Base-by-base conservation (phyloP, 2,888 invertebrate genomes). In the Pilophorus perplexus region DNA sequence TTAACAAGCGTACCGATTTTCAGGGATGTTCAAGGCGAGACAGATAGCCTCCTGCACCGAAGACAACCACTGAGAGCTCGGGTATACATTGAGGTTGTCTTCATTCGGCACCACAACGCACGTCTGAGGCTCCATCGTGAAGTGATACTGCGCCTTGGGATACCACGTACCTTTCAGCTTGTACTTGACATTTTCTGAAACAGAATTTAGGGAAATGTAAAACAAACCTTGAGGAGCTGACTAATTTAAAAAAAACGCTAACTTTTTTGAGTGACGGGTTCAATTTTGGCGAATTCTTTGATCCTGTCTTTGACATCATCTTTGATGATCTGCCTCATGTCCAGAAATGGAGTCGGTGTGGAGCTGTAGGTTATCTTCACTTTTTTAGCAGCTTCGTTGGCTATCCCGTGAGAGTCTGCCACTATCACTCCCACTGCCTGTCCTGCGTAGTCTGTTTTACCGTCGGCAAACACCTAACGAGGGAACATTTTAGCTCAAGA, bases 371-470 rank as follows among this genome's bases (percentile, higher is more conserved):
- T 79, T 0, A 86, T 78, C 73, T 81, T 79, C 0, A 87, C 84
- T 46, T 83, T 75, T 20, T 78, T 76, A 0, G 83, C 82, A 0
- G 85, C 86, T 66, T 79, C 76, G 68, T 82, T 79, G 0, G 88
- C 88, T 18, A 83, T 72, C 0, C 78, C 78, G 22, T 82, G 81
- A 1, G 80, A 81, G 5, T 78, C 81, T 0, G 91, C 92, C 0
- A 86, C 84, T 4, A 93, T 79, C 1, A 92, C 73, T 0, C 88
- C 93, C 4, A 90, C 74, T 0, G 90, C 85, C 74, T 93, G 92
- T 0, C 88, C 85, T 69, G 85, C 83, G 75, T 83, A 89, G 8
- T 77, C 74, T 0, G 88, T 80, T 25, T 77, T 75, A 25, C 28
- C 67, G 54, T 67, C 60, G 3, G 46, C 40, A 37, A 69, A 69